These are phyloP conservation scores for Drosophila sp. DNA, from an alignment of 1,140 invertebrate genomes.

Conservation along the genomic window DNA sequence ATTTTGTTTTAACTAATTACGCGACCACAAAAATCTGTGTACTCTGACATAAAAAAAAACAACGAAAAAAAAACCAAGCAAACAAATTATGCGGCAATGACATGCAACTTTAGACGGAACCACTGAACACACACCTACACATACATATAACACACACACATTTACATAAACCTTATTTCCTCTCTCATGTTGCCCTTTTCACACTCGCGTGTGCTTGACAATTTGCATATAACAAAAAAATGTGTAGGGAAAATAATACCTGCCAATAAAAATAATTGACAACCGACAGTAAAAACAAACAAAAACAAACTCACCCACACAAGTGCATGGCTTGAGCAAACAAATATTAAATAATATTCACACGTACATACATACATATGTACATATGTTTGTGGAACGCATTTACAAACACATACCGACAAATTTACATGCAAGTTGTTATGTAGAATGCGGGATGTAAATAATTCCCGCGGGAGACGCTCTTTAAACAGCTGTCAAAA, in stretches of 20 bases:
- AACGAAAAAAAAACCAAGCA: conserved; percentile 71
- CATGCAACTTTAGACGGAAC: conserved; percentile 72
- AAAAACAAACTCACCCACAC: conserved; percentile 47
- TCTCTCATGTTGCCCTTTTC: neutral
- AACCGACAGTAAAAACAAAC: conserved; percentile 76
- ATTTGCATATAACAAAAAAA: conserved; percentile 72
- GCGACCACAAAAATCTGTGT: conserved; percentile 71
- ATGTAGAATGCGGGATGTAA: neutral
- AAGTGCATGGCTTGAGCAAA: conserved; percentile 36
- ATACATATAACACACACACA: conserved; percentile 21
- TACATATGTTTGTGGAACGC: neutral
- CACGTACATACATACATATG: conserved; percentile 11
- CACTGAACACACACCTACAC: conserved; percentile 39
- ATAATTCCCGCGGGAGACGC: conserved; percentile 23
- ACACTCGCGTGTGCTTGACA: conserved; percentile 60
- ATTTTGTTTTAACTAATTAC: conserved; percentile 18
- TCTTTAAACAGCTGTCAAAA: conserved; percentile 76
- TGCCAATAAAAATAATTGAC: conserved; percentile 81
- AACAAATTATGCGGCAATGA: conserved; percentile 78
- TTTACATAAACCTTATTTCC: conserved; percentile 34
- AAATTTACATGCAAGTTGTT: too few relatives aligned
- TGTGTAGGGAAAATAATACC: conserved; percentile 78
- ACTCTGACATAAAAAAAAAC: conserved; percentile 29
- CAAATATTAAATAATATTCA: conserved; percentile 71
- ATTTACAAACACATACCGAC: too few relatives aligned